Evolutionary conservation across 2,888 invertebrate genomes (phyloP).

Genomic region (Aspidapion aeneum): DNA sequence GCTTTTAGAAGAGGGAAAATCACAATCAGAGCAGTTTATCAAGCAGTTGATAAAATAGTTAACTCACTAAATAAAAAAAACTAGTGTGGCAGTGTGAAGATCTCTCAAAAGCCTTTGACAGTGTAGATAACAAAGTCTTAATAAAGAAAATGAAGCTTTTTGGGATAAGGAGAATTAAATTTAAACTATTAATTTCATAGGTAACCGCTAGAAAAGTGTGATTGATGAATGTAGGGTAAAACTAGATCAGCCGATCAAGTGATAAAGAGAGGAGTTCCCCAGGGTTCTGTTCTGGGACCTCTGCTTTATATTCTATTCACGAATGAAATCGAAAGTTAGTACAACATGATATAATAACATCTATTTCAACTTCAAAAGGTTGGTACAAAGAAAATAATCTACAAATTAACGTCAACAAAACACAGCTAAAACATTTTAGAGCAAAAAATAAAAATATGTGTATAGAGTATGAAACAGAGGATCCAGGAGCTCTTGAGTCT

Average conservation of each 20-base stretch:
- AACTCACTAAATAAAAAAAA: not conserved
- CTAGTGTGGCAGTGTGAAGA: not conserved
- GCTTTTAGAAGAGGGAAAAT: too few species aligned
- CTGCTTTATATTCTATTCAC: not conserved
- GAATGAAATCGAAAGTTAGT: not conserved
- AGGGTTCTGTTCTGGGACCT: not conserved
- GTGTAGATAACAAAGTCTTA: too few species aligned
- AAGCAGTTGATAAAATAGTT: not conserved
- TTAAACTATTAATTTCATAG: not conserved
- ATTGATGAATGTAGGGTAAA: too few species aligned
- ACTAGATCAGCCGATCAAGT: too few species aligned
- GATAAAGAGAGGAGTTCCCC: not conserved
- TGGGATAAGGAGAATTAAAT: too few species aligned
- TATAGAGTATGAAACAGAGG: not conserved
- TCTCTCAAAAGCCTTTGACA: not conserved
- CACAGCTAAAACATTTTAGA: not conserved
- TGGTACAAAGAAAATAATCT: not conserved
- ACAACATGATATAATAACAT: not conserved
- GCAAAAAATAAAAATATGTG: not conserved
- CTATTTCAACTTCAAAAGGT: not conserved
- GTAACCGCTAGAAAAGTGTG: not conserved
- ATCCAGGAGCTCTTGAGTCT: too few species aligned
- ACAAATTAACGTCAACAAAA: not conserved
- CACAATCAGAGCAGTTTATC: not conserved
- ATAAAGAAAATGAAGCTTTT: not conserved